phyloP scores from a whole-genome alignment of 1,140 invertebrate species.

The Drosophila micromelanica region DNA sequence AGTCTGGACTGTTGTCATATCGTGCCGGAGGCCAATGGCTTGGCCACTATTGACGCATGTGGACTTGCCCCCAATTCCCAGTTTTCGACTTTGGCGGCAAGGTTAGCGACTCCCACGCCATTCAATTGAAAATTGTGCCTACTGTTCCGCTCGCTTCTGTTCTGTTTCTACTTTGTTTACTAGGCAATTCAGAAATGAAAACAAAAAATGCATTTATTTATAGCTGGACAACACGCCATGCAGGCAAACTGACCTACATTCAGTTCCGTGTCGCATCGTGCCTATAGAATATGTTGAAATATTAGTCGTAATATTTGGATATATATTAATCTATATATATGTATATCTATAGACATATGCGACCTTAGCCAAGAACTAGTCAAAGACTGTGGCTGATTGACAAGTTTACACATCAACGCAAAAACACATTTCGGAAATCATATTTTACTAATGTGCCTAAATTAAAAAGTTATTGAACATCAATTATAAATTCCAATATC shows the following conservation, averaged over 20 bases:
- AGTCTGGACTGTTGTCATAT: constrained; percentile 34
- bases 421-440: constrained; percentile 52
- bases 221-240: constrained; percentile 55
- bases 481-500: constrained; percentile 76
- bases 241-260: constrained; percentile 65
- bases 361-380: constrained; percentile 62
- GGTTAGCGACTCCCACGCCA: constrained; percentile 39
- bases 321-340: constrained; percentile 5
- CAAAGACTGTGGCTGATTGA: constrained; percentile 58
- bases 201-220: constrained; percentile 62
- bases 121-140: constrained; percentile 50
- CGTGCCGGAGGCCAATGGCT: constrained; percentile 37
- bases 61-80: constrained; percentile 36
- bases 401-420: constrained; percentile 57
- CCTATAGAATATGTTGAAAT: constrained; percentile 39
- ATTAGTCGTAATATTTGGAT: constrained; percentile 37
- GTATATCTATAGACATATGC: constrained; percentile 29
- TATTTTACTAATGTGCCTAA: constrained; percentile 47
- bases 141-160: constrained; percentile 37
- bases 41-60: constrained; percentile 22
- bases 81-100: constrained; percentile 33
- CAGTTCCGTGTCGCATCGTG: constrained; percentile 50
- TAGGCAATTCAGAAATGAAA: constrained; percentile 57
- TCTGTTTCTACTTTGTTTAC: constrained; percentile 46
- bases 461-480: constrained; percentile 75